These are phyloP conservation scores for Lasioglossum leucozonium DNA, from an alignment of 2,888 invertebrate genomes.

Conservation along the genomic window DNA sequence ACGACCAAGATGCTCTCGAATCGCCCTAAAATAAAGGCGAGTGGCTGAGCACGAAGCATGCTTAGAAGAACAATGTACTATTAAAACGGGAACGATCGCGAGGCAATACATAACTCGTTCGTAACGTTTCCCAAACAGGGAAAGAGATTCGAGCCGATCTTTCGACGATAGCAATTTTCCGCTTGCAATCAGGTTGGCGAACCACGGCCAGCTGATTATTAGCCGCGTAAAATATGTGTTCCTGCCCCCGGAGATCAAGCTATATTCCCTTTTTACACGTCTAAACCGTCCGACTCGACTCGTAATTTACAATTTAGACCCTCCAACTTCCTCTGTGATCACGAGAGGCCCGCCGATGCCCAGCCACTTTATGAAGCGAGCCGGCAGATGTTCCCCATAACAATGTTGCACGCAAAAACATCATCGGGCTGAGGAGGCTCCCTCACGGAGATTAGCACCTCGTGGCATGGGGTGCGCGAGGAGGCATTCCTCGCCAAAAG, in stretches of 20 bases:
- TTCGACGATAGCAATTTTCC: constrained; percentile 48
- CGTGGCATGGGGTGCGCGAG: constrained; percentile 10
- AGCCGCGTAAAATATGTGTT: constrained; percentile 45
- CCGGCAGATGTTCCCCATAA: constrained; percentile 46
- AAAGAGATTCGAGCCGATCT: constrained; percentile 21
- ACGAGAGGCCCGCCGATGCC: constrained; percentile 54
- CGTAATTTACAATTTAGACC: constrained; percentile 62
- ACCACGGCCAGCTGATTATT: constrained; percentile 29
- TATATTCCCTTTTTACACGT: constrained; percentile 38
- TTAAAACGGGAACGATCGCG: neutral
- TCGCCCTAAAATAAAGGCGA: neutral
- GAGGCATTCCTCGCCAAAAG: neutral
- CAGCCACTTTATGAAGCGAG: constrained; percentile 34
- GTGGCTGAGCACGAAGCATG: neutral
- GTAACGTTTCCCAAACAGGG: constrained; percentile 9
- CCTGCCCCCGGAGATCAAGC: constrained; percentile 41
- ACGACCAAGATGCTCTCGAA: neutral
- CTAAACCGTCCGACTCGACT: constrained; percentile 36
- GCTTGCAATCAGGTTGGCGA: constrained; percentile 29
- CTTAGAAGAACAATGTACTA: neutral
- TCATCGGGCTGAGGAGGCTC: constrained; percentile 22
- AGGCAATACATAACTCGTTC: neutral
- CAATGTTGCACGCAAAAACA: constrained; percentile 54
- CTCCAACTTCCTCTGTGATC: constrained; percentile 50
- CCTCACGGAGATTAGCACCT: constrained; percentile 52